Percentiles rank a stretch among this genome's conserved stretches.
Conservation (phyloP, 2,888 invertebrate species). For the Unio delphinus region DNA sequence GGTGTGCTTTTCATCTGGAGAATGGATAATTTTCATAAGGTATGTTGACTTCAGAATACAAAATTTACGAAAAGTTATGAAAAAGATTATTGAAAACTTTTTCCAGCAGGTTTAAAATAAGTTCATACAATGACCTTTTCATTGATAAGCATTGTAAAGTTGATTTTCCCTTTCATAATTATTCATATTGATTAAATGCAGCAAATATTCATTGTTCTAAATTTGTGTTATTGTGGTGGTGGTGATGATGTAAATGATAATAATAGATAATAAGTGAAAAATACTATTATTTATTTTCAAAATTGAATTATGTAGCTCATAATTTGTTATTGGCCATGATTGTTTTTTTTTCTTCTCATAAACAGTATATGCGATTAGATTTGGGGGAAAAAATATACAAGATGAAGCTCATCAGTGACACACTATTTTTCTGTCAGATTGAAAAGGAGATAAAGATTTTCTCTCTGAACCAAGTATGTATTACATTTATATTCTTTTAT, state of each 20-base stretch:
- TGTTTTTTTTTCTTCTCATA: slow-evolving; percentile 6
- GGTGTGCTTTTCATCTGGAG: slow-evolving; percentile 63
- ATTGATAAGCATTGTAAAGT: too few species aligned
- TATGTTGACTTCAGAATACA: not conserved
- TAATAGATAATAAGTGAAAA: too few species aligned
- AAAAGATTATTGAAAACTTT: not conserved
- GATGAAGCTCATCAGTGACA: slow-evolving; percentile 47
- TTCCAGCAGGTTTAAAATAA: too few species aligned
- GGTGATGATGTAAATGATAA: too few species aligned
- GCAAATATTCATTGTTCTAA: too few species aligned
- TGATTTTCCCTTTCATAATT: too few species aligned
- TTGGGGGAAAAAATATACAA: slow-evolving; percentile 49
- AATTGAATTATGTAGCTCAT: not conserved
- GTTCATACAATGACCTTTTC: too few species aligned
- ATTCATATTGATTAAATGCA: too few species aligned
- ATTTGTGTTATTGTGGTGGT: too few species aligned
- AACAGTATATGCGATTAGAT: slow-evolving; percentile 56
- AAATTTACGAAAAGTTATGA: not conserved
- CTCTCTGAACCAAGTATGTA: slow-evolving; percentile 56
- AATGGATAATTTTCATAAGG: slow-evolving; percentile 56
- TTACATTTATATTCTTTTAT: not conserved
- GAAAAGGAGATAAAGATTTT: slow-evolving; percentile 51
- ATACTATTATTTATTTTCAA: too few species aligned
- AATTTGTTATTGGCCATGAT: not conserved
- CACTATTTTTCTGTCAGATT: slow-evolving; percentile 54